phyloP scores from a whole-genome alignment of 2,113 vertebrate species.

The Carassius auratus region DNA sequence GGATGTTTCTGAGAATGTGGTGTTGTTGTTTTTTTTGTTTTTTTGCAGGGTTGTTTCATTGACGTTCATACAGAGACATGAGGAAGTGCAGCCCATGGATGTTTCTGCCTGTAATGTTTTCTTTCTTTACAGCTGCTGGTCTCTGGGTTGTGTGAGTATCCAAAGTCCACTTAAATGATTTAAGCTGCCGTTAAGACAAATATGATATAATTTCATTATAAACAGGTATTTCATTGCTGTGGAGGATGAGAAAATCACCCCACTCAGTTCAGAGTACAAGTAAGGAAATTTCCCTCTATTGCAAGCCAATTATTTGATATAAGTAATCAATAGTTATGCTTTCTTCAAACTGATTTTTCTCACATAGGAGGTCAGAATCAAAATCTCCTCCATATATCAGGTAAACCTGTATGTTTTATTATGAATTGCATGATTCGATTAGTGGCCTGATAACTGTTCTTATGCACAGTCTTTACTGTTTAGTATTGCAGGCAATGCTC shows the following conservation, averaged over 20 bases:
- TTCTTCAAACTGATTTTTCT: conserved; percentile 49
- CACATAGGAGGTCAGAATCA: conserved; percentile 70
- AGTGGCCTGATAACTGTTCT: conserved; percentile 4
- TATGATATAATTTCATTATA: not conserved
- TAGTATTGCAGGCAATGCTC: conserved; percentile 86
- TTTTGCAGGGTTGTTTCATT: not conserved
- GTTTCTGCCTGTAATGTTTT: conserved; percentile 85
- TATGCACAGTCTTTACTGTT: conserved; percentile 57
- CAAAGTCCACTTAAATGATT: not conserved
- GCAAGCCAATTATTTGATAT: not conserved
- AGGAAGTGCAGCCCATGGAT: conserved; percentile 86
- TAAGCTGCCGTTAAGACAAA: not conserved
- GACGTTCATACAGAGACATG: conserved; percentile 56
- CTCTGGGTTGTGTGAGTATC: conserved; percentile 90
- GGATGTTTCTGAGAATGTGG: not conserved
- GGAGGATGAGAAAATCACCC: conserved; percentile 79
- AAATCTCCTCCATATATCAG: conserved; percentile 86
- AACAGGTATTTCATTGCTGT: conserved; percentile 88
- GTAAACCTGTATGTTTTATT: conserved; percentile 68
- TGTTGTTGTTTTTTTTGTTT: not conserved
- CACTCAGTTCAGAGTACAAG: conserved; percentile 79
- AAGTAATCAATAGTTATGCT: not conserved
- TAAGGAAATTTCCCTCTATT: conserved; percentile 62
- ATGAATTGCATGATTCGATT: not conserved
- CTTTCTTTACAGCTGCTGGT: conserved; percentile 82